Conservation (phyloP, 2,888 invertebrate genomes). For the Malthinus flaveolus region DNA sequence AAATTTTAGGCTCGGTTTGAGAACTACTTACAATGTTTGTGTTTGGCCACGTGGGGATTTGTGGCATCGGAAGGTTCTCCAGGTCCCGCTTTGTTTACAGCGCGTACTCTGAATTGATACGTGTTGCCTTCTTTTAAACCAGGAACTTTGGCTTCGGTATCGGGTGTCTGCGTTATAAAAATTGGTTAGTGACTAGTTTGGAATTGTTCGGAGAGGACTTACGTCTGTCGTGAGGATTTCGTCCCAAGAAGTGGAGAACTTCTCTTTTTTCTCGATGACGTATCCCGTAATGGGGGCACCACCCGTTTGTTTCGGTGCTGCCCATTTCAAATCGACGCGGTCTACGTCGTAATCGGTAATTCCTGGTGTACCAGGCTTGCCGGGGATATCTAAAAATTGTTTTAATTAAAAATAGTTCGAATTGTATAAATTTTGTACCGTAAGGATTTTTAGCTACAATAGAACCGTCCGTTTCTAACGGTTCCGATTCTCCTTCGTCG, state of each 20-base stretch:
- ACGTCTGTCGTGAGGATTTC: slow-evolving; percentile 77
- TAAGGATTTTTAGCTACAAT: slow-evolving; percentile 96
- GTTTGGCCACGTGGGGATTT: slow-evolving; percentile 84
- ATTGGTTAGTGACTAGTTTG: background rate
- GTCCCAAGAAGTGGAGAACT: slow-evolving; percentile 77
- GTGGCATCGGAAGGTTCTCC: slow-evolving; percentile 90
- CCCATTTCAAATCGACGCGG: slow-evolving; percentile 84
- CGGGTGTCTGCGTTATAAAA: slow-evolving; percentile 61
- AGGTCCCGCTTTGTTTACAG: slow-evolving; percentile 93
- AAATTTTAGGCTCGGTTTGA: background rate
- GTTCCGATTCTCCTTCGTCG: slow-evolving; percentile 94
- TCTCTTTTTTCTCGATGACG: slow-evolving; percentile 87
- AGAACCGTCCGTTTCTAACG: slow-evolving; percentile 86
- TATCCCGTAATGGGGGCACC: slow-evolving; percentile 84
- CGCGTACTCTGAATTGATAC: slow-evolving; percentile 94
- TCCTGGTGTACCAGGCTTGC: slow-evolving; percentile 84
- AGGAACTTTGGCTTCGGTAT: slow-evolving; percentile 80
- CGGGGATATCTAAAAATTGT: slow-evolving; percentile 68
- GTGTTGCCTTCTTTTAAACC: slow-evolving; percentile 88
- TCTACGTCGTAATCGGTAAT: slow-evolving; percentile 89
- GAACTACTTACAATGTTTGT: slow-evolving; percentile 79
- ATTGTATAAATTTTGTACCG: slow-evolving; percentile 58
- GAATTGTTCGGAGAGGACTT: slow-evolving; percentile 40
- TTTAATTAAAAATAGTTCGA: slow-evolving; percentile 3
- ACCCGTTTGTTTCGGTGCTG: slow-evolving; percentile 75